Percentiles rank a stretch among this genome's conserved stretches.
Conservation (phyloP, 2,113 vertebrate genomes). For the Alaudala cheleensis region DNA sequence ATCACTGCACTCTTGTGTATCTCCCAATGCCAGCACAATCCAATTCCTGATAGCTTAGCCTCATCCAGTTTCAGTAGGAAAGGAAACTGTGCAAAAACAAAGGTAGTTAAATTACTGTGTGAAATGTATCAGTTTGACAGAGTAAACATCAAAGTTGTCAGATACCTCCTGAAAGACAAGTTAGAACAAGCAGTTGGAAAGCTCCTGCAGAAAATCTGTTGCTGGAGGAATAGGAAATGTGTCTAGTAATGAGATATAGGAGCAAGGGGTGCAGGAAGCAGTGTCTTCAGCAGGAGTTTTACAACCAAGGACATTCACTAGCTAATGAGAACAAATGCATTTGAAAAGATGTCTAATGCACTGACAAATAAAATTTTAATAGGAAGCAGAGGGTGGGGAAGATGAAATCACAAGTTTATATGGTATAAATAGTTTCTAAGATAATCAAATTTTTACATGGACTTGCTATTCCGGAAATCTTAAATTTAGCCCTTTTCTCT, state of each 20-base stretch:
- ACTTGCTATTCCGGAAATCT: background rate
- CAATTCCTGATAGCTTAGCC: background rate
- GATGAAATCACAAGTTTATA: background rate
- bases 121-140: background rate
- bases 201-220: background rate
- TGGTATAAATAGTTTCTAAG: background rate
- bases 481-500: background rate
- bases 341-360: background rate
- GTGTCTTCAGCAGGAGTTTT: background rate
- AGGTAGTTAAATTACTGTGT: background rate
- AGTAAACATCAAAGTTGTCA: background rate
- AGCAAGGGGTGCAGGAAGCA: background rate
- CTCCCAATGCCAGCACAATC: background rate
- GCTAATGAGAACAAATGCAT: background rate
- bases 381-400: fast-evolving
- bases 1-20: background rate
- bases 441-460: background rate
- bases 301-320: background rate
- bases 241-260: background rate
- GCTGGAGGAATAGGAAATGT: background rate
- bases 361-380: background rate
- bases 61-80: background rate
- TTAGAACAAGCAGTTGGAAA: background rate
- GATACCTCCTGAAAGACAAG: background rate
- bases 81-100: background rate